Evolutionary conservation across 2,888 invertebrate genomes (phyloP).

Genomic region (Thelaira solivaga): DNA sequence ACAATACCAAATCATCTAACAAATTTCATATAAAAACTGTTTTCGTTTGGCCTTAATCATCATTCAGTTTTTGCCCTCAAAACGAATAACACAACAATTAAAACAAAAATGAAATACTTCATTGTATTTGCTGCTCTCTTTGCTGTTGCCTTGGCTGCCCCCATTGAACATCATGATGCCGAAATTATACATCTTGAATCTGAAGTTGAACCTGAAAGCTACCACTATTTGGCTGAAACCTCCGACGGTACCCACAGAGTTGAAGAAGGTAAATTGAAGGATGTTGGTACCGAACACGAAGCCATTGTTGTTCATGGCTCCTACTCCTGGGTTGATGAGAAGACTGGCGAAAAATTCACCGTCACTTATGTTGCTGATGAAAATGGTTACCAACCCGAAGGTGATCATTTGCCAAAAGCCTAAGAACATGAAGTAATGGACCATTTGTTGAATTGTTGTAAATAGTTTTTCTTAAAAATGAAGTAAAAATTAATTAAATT

Average conservation of each 20-base stretch:
- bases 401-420: conserved; percentile 58
- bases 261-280: conserved; percentile 65
- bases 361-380: conserved; percentile 66
- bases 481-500: neutral
- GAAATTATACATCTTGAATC: conserved; percentile 79
- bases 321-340: conserved; percentile 64
- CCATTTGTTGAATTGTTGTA: conserved; percentile 57
- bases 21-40: conserved; percentile 33
- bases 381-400: conserved; percentile 63
- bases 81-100: conserved; percentile 21
- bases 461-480: neutral
- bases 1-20: neutral
- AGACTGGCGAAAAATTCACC: conserved; percentile 63
- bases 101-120: conserved; percentile 68
- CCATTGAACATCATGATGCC: conserved; percentile 74
- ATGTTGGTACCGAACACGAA: conserved; percentile 69
- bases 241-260: conserved; percentile 65
- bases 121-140: conserved; percentile 76
- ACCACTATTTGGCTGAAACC: conserved; percentile 75
- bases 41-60: neutral
- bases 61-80: conserved; percentile 35
- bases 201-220: conserved; percentile 79
- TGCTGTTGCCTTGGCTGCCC: conserved; percentile 69
- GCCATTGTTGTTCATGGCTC: conserved; percentile 66
- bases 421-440: neutral